Conservation (phyloP, 2,888 invertebrate species). For the Bibio marci region DNA sequence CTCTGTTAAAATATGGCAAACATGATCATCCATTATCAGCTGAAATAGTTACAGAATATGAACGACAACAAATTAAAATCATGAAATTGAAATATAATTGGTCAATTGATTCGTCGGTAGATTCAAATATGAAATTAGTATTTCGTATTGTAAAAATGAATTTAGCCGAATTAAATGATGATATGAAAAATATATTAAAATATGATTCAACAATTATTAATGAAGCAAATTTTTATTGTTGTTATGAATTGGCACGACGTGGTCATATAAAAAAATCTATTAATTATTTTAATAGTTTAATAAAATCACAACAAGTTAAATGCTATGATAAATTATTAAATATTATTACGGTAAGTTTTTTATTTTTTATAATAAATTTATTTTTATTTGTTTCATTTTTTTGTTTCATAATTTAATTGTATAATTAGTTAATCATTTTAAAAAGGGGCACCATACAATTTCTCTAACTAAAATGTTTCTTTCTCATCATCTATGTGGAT, state of each 20-base stretch:
- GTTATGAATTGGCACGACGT: constrained; percentile 22
- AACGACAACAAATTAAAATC: constrained; percentile 27
- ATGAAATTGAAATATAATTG: constrained; percentile 28
- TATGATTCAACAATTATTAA: constrained; percentile 21
- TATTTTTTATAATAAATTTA: background rate
- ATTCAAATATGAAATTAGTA: constrained; percentile 19
- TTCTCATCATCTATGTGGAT: too few species aligned
- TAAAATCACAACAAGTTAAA: constrained; percentile 11
- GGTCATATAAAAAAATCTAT: constrained; percentile 22
- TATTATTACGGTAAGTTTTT: constrained; percentile 14
- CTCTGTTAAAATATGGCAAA: constrained; percentile 20
- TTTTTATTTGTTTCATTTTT: background rate
- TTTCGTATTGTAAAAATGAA: constrained; percentile 25
- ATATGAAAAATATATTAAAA: constrained; percentile 21
- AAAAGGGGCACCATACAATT: too few species aligned
- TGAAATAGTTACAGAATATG: constrained; percentile 24
- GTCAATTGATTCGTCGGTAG: constrained; percentile 20
- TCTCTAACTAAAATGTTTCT: too few species aligned
- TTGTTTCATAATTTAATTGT: constrained; percentile 1
- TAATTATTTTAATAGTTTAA: constrained; percentile 19
- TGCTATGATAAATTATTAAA: constrained; percentile 18
- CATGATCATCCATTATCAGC: constrained; percentile 25
- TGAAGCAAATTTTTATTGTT: constrained; percentile 24
- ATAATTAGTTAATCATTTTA: too few species aligned
- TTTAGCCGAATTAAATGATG: constrained; percentile 25